phyloP scores from a whole-genome alignment of 2,888 invertebrate genomes.

The Labia minor region DNA sequence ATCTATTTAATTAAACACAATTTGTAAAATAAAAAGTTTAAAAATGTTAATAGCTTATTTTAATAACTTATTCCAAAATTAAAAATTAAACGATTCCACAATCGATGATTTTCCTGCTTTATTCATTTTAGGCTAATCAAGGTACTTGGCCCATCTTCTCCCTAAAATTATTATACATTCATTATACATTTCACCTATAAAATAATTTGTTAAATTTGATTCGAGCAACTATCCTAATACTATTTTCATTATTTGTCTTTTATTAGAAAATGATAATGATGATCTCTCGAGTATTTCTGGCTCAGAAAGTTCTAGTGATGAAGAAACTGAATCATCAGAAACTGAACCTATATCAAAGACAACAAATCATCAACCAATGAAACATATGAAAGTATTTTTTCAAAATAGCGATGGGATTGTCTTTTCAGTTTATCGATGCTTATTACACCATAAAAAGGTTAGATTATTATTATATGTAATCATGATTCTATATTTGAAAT shows the following conservation, averaged over 20 bases:
- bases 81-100: no score
- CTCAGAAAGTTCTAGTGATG: slow-evolving; percentile 41
- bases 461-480: no score
- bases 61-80: no score
- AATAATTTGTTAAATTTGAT: no score
- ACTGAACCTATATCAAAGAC: background rate
- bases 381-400: slow-evolving; percentile 66
- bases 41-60: background rate
- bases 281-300: slow-evolving; percentile 53
- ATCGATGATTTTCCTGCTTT: no score
- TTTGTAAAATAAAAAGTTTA: background rate
- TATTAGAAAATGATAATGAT: slow-evolving; percentile 39
- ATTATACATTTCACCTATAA: no score
- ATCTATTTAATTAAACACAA: background rate
- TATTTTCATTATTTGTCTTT: background rate
- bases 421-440: slow-evolving; percentile 61
- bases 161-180: no score
- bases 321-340: slow-evolving; percentile 29
- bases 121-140: no score
- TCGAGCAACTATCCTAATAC: no score
- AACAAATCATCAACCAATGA: slow-evolving; percentile 29
- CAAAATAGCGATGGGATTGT: slow-evolving; percentile 55
- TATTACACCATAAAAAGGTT: slow-evolving; percentile 63
- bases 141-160: no score
- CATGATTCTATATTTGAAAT: background rate